A percentile compares a stretch with the other conserved stretches of the same genome.
Conservation (phyloP, 2,797 vertebrate species). For the Halcyon smyrnensis region DNA sequence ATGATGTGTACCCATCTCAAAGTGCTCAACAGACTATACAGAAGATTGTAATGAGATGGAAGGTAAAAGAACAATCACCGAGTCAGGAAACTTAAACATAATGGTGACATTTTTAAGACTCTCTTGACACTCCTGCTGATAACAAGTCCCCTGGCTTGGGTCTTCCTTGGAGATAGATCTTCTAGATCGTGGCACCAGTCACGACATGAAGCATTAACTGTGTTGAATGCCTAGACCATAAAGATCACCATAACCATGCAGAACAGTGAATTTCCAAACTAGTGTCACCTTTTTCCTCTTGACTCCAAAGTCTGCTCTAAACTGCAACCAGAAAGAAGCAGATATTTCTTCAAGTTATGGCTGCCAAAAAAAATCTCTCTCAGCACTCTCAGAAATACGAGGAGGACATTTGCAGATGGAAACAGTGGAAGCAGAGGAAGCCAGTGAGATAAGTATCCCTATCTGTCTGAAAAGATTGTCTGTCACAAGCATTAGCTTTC, state of each 20-base stretch:
- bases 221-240: background rate
- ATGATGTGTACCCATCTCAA: background rate
- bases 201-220: background rate
- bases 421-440: background rate
- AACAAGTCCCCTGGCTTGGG: background rate
- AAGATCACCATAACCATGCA: background rate
- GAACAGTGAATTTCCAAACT: background rate
- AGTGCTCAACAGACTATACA: background rate
- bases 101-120: background rate
- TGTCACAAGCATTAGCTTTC: background rate
- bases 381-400: background rate
- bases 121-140: background rate
- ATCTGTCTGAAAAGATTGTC: background rate
- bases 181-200: background rate
- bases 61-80: background rate
- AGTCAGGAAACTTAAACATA: background rate
- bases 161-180: background rate
- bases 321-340: background rate
- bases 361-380: background rate
- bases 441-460: background rate
- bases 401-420: background rate
- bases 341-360: background rate
- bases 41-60: background rate
- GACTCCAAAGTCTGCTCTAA: background rate
- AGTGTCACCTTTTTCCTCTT: background rate